Percentiles rank a stretch among this genome's conserved stretches.
Conservation (phyloP, 2,888 invertebrate genomes). For the Rhopalosiphum nymphaeae region DNA sequence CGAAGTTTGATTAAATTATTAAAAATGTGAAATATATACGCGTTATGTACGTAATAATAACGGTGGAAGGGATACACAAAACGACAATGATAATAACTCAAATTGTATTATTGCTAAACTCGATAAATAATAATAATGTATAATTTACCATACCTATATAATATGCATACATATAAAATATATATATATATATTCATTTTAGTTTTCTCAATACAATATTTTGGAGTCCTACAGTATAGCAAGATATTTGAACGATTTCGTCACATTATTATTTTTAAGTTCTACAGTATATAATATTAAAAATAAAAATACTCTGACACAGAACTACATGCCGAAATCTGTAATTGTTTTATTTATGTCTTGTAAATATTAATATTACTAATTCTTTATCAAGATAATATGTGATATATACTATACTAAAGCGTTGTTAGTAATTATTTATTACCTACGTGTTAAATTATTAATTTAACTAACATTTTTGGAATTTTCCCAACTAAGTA, state of each 20-base stretch:
- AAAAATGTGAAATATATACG: background rate
- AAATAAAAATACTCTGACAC: background rate
- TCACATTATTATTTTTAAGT: background rate
- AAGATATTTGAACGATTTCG: background rate
- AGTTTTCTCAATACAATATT: background rate
- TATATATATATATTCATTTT: background rate
- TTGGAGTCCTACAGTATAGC: background rate
- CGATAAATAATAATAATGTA: slow-evolving; percentile 25
- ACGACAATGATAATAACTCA: slow-evolving; percentile 26
- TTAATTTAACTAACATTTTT: background rate
- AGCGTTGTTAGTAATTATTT: background rate
- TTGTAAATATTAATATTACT: background rate
- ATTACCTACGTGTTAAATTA: background rate
- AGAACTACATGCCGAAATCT: background rate
- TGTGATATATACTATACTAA: background rate
- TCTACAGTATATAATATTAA: background rate
- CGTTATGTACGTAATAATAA: background rate
- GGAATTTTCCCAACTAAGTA: background rate
- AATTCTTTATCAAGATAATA: background rate
- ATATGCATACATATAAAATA: background rate
- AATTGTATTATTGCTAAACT: background rate
- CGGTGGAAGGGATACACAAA: background rate
- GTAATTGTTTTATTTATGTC: background rate
- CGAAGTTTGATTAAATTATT: slow-evolving; percentile 30
- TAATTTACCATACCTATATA: background rate